Conservation (phyloP, 2,888 invertebrate genomes). For the Yponomeuta plumbellus region DNA sequence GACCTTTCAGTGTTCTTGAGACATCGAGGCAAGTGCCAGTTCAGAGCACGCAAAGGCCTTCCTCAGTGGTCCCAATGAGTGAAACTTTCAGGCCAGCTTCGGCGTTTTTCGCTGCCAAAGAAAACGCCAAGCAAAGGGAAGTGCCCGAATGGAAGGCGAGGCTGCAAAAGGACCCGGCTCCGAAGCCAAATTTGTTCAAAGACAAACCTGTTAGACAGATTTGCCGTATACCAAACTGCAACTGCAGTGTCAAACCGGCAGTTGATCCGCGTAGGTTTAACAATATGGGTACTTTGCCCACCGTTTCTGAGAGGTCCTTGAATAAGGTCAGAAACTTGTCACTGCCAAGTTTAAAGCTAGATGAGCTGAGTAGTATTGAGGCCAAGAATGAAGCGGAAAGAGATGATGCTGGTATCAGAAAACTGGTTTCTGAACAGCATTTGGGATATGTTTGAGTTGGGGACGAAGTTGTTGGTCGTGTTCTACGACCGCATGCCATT, state of each 20-base stretch:
- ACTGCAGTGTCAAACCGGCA: slow-evolving; percentile 49
- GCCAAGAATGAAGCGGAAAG: slow-evolving; percentile 52
- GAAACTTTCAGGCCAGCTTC: slow-evolving; percentile 67
- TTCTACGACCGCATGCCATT: too few species aligned
- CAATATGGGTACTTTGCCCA: slow-evolving; percentile 54
- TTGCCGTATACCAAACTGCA: slow-evolving; percentile 66
- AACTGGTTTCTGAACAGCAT: slow-evolving; percentile 73
- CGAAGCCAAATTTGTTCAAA: slow-evolving; percentile 41
- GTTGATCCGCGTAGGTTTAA: slow-evolving; percentile 46
- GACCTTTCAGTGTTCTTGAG: slow-evolving; percentile 68
- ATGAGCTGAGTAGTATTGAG: slow-evolving; percentile 48
- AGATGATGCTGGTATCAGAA: slow-evolving; percentile 43
- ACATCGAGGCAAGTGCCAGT: slow-evolving; percentile 48
- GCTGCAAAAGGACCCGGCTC: slow-evolving; percentile 53
- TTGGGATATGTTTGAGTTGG: slow-evolving; percentile 70
- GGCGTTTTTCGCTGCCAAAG: slow-evolving; percentile 44
- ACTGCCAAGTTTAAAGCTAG: slow-evolving; percentile 62
- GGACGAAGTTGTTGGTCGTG: not conserved
- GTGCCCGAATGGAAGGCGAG: slow-evolving; percentile 62
- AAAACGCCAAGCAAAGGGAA: slow-evolving; percentile 47
- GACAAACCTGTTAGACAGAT: slow-evolving; percentile 55
- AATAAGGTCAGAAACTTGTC: slow-evolving; percentile 60
- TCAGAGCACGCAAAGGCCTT: slow-evolving; percentile 50
- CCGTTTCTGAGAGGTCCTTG: slow-evolving; percentile 50
- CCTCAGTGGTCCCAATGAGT: slow-evolving; percentile 63